Evolutionary conservation across 2,888 invertebrate genomes (phyloP), one percentile per base, ranked within the genome.

Genomic region (Eristalis tenax): DNA sequence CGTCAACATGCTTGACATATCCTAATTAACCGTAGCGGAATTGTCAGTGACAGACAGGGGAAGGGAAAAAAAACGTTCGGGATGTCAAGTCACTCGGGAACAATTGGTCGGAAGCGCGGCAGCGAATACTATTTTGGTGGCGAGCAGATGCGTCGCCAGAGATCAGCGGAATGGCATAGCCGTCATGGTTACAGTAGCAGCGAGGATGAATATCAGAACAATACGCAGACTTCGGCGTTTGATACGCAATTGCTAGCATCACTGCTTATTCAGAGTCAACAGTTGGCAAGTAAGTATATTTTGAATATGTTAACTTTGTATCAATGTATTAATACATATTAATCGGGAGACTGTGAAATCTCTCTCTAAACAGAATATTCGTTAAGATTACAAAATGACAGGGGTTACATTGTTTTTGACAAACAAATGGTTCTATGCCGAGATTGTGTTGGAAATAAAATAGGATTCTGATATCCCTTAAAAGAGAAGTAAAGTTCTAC

Each of bases 201-300:
- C 90, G 94, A 94, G 89, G 94, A 94, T 88, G 94, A 94, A 90
- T 94, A 94, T 90, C 93, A 93, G 89, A 93, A 93, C 88, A 92
- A 92, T 84, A 93, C 93, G 40, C 93, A 91, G 83, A 90, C 92
- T 40, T 91, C 93, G 64, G 91, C 93, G 71, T 93, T 94, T 88
- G 94, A 94, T 90, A 94, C 94, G 89, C 94, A 94, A 90, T 93
- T 94, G 89, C 92, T 94, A 90, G 94, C 94, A 43, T 94, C 94
- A 88, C 92, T 94, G 82, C 91, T 94, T 85, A 93, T 94, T 81
- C 94, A 94, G 91, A 94, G 94, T 90, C 94, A 94, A 92, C 94
- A 94, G 91, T 94, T 94, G 92, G 94, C 94, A 91, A 94, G 94
- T 94, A 91, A 94, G 94, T 94, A 18, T 8, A 43, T 18, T 50